Conservation (phyloP, 2,113 vertebrate genomes). For the Xiphophorus couchianus region DNA sequence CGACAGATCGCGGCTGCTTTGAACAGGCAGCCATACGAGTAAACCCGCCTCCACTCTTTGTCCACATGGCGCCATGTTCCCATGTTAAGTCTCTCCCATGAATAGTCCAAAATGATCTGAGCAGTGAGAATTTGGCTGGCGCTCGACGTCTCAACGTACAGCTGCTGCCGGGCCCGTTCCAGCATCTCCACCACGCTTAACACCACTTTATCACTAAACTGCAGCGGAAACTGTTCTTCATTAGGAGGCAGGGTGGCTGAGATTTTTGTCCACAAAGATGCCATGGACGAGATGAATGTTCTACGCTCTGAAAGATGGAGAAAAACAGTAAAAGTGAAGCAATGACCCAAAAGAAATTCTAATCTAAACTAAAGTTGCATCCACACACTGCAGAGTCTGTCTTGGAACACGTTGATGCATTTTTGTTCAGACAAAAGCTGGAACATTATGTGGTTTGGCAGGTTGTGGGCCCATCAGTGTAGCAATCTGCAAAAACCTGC, state of each 20-base stretch:
- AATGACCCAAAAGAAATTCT: constrained; percentile 8
- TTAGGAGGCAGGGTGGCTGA: constrained; percentile 71
- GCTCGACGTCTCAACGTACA: constrained; percentile 63
- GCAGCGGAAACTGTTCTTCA: constrained; percentile 72
- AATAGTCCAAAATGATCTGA: constrained; percentile 83
- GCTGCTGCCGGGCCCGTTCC: constrained; percentile 62
- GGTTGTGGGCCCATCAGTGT: constrained; percentile 11
- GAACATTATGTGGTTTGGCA: constrained; percentile 21
- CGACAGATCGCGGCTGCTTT: constrained; percentile 82
- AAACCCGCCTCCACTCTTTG: constrained; percentile 89
- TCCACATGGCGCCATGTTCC: constrained; percentile 85
- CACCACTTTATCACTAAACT: constrained; percentile 78
- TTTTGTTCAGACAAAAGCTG: constrained; percentile 13
- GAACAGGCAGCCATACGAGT: constrained; percentile 87
- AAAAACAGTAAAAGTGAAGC: constrained; percentile 1
- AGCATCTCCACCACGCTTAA: constrained; percentile 72
- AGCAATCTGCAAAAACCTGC: constrained; percentile 17
- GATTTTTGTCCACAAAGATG: constrained; percentile 74
- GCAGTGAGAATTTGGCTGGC: constrained; percentile 59
- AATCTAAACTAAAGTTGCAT: constrained; percentile 10
- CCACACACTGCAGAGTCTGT: background rate
- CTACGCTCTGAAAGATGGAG: constrained; percentile 40
- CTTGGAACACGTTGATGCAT: background rate
- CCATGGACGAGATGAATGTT: constrained; percentile 51
- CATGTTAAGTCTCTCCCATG: constrained; percentile 91